phyloP scores from a whole-genome alignment of 2,888 invertebrate species.

The Heliconius erato region DNA sequence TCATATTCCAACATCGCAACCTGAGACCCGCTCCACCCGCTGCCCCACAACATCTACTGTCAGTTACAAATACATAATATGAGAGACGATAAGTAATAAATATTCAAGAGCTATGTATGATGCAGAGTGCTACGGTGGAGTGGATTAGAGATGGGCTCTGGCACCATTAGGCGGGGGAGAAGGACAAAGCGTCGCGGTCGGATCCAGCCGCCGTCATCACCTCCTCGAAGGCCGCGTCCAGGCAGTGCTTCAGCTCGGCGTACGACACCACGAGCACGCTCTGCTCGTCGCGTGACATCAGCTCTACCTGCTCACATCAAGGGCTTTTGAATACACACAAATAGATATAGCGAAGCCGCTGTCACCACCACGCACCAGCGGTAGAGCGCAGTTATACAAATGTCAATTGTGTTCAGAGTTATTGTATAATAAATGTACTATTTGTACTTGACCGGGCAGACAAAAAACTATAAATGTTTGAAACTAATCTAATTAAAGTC shows the following conservation, averaged over 20 bases:
- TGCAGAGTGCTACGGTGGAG: not conserved
- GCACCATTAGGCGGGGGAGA: conserved; percentile 29
- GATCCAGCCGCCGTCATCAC: conserved; percentile 82
- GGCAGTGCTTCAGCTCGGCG: conserved; percentile 97
- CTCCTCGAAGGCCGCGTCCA: conserved; percentile 96
- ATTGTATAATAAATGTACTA: not conserved
- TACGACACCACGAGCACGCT: conserved; percentile 98
- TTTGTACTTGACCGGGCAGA: too few species aligned
- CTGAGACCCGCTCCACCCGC: not conserved
- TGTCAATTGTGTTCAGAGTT: too few species aligned
- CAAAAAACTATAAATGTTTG: too few species aligned
- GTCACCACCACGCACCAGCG: not conserved
- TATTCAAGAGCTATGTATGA: not conserved
- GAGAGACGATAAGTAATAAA: not conserved
- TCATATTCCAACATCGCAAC: not conserved
- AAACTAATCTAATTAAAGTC: not conserved
- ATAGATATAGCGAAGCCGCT: not conserved
- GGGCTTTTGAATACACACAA: not conserved
- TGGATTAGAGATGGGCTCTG: not conserved
- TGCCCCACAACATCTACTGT: not conserved
- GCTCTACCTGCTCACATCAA: conserved; percentile 88
- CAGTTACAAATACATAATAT: not conserved
- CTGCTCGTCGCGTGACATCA: conserved; percentile 98
- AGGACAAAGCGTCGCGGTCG: conserved; percentile 44
- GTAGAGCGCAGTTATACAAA: not conserved